Percentiles rank a stretch among this genome's conserved stretches.
Evolutionary conservation across 2,113 vertebrate species (phyloP).

Genomic region (Nyctereutes procyonoides): DNA sequence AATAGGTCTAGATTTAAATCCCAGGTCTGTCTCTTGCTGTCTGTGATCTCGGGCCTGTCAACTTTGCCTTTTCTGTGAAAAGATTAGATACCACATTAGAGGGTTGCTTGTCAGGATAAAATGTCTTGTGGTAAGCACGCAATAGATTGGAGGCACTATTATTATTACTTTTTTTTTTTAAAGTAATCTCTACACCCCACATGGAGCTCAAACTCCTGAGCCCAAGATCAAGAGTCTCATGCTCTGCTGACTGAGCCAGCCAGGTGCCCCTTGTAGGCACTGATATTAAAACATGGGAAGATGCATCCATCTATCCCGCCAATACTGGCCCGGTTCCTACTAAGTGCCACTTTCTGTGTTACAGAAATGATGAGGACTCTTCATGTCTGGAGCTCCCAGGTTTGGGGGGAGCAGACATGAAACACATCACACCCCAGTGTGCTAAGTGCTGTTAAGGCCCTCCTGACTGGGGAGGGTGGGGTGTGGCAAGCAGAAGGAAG

Average conservation of each 20-base stretch:
- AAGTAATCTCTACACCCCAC: not conserved
- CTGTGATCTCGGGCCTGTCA: not conserved
- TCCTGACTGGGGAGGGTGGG: constrained; percentile 31
- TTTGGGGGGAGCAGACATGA: not conserved
- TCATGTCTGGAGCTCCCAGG: not conserved
- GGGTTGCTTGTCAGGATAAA: not conserved
- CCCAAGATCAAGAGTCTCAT: not conserved
- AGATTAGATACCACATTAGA: not conserved
- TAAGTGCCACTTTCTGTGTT: not conserved
- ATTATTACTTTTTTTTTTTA: not conserved
- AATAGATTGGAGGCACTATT: not conserved
- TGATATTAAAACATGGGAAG: not conserved
- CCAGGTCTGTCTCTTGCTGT: not conserved
- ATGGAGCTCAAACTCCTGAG: not conserved
- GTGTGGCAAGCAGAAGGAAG: constrained; percentile 5
- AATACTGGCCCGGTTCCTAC: not conserved
- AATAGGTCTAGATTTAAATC: not conserved
- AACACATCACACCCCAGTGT: too few species aligned
- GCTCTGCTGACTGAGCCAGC: not conserved
- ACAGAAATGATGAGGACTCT: not conserved
- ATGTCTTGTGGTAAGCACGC: not conserved
- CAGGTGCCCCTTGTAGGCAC: not conserved
- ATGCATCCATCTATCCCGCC: not conserved
- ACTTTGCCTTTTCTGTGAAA: not conserved
- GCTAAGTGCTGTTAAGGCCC: not conserved